phyloP scores from a whole-genome alignment of 2,113 vertebrate genomes.

The Passer montanus region DNA sequence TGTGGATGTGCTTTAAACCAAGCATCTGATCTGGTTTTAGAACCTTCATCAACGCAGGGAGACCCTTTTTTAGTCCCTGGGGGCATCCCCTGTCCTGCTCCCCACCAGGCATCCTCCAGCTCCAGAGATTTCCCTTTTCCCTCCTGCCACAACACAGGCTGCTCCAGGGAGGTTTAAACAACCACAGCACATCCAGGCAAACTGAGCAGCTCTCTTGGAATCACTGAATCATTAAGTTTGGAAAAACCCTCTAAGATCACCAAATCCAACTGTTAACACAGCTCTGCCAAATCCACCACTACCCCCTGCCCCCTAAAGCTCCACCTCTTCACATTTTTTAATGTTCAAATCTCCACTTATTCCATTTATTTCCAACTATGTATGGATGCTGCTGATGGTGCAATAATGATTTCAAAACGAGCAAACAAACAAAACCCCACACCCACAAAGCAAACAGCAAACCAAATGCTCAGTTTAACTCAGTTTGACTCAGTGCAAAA shows the following conservation, averaged over 20 bases:
- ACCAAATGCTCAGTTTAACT: neutral
- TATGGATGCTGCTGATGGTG: neutral
- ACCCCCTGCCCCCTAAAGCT: neutral
- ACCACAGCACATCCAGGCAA: neutral
- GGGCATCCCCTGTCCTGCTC: neutral
- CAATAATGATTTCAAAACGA: neutral
- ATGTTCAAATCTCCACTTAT: neutral
- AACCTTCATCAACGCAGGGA: neutral
- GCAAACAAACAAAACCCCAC: neutral
- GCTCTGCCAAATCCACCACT: neutral
- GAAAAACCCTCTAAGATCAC: neutral
- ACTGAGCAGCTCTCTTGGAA: neutral
- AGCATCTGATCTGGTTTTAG: neutral
- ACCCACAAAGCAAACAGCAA: neutral
- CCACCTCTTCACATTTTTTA: neutral
- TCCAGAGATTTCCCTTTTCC: neutral
- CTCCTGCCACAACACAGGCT: neutral
- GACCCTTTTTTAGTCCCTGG: fast-evolving
- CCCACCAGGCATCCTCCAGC: neutral
- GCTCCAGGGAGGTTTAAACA: neutral
- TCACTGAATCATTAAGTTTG: neutral
- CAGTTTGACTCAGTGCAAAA: neutral
- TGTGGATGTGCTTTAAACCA: neutral
- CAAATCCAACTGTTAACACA: fast-evolving
- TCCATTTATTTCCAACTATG: neutral